phyloP scores from a whole-genome alignment of 2,888 invertebrate genomes.

The Lumbricus terrestris region DNA sequence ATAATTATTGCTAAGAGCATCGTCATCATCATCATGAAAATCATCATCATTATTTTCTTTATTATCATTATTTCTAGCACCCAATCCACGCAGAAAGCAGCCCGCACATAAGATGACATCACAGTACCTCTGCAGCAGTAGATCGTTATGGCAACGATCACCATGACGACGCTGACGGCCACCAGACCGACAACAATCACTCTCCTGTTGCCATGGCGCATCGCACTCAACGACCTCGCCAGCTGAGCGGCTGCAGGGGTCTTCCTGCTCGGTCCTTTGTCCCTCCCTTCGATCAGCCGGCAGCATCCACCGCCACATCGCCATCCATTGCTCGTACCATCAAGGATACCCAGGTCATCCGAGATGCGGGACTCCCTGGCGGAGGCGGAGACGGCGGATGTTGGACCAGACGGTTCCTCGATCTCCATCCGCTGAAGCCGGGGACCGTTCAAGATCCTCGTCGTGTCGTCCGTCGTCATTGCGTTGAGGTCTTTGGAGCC shows the following conservation, averaged over 20 bases:
- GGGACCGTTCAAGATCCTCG: not conserved
- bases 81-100: not conserved
- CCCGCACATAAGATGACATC: not conserved
- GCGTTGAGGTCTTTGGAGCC: not conserved
- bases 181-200: not conserved
- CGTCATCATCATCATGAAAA: no score
- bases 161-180: not conserved
- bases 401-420: not conserved
- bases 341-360: not conserved
- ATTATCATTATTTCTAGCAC: no score
- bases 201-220: not conserved
- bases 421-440: not conserved
- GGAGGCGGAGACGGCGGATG: no score
- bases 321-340: not conserved
- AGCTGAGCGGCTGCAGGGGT: not conserved
- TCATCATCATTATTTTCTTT: no score
- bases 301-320: not conserved
- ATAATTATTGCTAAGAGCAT: no score
- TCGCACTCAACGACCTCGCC: not conserved
- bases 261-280: not conserved
- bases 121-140: not conserved
- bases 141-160: not conserved
- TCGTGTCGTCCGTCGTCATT: not conserved
- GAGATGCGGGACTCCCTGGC: not conserved
- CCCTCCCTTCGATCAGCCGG: not conserved